Conservation (phyloP, 1,140 invertebrate species). For the Manduca sexta region DNA sequence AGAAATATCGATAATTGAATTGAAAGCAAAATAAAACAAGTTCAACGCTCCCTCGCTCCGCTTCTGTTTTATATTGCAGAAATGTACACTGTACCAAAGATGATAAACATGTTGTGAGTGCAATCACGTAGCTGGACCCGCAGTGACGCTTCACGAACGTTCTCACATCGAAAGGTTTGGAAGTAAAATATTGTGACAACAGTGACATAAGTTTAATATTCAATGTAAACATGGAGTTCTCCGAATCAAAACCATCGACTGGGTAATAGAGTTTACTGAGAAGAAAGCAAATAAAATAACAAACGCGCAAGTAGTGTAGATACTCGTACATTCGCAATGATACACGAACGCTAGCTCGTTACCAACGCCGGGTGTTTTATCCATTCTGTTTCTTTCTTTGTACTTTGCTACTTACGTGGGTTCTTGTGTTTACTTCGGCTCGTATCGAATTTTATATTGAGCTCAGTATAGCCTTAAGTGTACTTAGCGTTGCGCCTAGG, state of each 20-base stretch:
- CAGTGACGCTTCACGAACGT: conserved; percentile 39
- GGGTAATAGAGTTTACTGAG: conserved; percentile 64
- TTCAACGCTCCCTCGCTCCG: not conserved
- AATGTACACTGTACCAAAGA: not conserved
- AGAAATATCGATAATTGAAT: conserved; percentile 12
- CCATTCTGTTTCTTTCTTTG: conserved; percentile 48
- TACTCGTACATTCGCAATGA: conserved; percentile 28
- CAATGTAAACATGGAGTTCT: conserved; percentile 60
- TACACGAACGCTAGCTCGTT: conserved; percentile 26
- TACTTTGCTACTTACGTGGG: conserved; percentile 36
- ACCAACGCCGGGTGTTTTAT: conserved; percentile 35
- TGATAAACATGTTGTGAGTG: conserved; percentile 6
- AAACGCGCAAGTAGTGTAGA: conserved; percentile 37
- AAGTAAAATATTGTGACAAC: conserved; percentile 58
- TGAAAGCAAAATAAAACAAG: not conserved
- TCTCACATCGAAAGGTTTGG: conserved; percentile 45
- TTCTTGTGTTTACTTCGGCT: conserved; percentile 36
- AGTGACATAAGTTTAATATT: conserved; percentile 51
- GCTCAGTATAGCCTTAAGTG: conserved; percentile 2
- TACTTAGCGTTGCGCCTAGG: not conserved
- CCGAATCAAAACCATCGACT: conserved; percentile 63
- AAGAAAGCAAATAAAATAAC: conserved; percentile 66
- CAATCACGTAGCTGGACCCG: conserved; percentile 11
- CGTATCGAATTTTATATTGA: conserved; percentile 42
- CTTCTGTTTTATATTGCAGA: too few species aligned